Conservation (phyloP, 2,113 vertebrate species). For the Plotosus lineatus region DNA sequence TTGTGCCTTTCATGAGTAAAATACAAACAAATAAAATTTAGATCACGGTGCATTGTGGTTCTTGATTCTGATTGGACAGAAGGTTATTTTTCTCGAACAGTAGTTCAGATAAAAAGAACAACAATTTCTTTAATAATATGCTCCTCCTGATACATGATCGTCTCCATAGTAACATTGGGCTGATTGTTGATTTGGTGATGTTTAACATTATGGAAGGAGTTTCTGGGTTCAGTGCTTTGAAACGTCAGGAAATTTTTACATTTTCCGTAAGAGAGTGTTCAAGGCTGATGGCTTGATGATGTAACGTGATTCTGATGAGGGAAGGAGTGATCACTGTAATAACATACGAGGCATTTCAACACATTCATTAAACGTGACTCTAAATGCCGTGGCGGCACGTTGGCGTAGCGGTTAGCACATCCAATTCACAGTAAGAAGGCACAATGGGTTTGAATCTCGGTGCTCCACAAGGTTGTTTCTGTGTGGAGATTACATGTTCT, state of each 20-base stretch:
- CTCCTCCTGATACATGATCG: neutral
- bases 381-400: too few relatives aligned
- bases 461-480: too few relatives aligned
- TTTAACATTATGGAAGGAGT: neutral
- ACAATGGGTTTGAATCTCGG: too few relatives aligned
- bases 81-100: neutral
- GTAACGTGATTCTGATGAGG: neutral
- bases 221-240: neutral
- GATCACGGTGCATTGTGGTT: too few relatives aligned
- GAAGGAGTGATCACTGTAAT: neutral
- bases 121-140: neutral
- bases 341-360: too few relatives aligned
- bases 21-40: too few relatives aligned
- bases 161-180: neutral
- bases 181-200: neutral
- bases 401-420: too few relatives aligned
- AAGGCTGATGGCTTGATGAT: neutral
- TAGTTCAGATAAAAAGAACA: neutral
- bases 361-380: too few relatives aligned
- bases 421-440: too few relatives aligned
- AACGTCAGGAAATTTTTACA: neutral
- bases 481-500: too few relatives aligned
- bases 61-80: neutral
- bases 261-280: neutral
- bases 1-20: too few relatives aligned